Conservation (phyloP, 92 coral and sea anemone genomes). For the Ricordea florida region DNA sequence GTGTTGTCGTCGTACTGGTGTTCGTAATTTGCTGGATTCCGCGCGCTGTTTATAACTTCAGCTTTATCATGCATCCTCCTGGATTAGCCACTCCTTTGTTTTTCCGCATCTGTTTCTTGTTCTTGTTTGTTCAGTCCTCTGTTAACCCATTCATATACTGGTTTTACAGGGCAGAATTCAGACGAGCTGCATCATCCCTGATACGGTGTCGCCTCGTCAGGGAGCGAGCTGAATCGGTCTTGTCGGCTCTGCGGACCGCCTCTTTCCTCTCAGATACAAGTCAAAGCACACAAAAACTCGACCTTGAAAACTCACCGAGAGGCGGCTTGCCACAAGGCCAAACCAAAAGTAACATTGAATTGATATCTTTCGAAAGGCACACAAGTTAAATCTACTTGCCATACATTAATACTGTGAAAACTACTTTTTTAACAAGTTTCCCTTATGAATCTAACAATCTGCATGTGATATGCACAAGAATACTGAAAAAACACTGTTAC, state of each 20-base stretch:
- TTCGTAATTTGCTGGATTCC: slow-evolving; percentile 72
- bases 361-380: background rate
- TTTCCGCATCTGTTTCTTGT: slow-evolving; percentile 56
- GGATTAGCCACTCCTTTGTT: slow-evolving; percentile 44
- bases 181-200: slow-evolving; percentile 35
- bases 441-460: no score
- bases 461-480: no score
- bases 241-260: background rate
- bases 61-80: slow-evolving; percentile 19
- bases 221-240: background rate
- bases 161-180: slow-evolving; percentile 66
- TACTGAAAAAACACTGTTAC: no score
- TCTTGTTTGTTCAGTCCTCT: slow-evolving; percentile 64
- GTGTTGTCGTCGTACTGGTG: slow-evolving; percentile 41
- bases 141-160: slow-evolving; percentile 73
- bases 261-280: slow-evolving; percentile 3
- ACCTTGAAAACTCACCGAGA: no score
- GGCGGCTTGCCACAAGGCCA: background rate
- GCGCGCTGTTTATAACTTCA: slow-evolving; percentile 45
- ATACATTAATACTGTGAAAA: no score
- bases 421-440: no score
- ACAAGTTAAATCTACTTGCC: background rate
- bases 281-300: no score
- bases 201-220: background rate
- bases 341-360: background rate